phyloP scores from a whole-genome alignment of 2,113 vertebrate species.

The Machaerirhynchus nigripectus region DNA sequence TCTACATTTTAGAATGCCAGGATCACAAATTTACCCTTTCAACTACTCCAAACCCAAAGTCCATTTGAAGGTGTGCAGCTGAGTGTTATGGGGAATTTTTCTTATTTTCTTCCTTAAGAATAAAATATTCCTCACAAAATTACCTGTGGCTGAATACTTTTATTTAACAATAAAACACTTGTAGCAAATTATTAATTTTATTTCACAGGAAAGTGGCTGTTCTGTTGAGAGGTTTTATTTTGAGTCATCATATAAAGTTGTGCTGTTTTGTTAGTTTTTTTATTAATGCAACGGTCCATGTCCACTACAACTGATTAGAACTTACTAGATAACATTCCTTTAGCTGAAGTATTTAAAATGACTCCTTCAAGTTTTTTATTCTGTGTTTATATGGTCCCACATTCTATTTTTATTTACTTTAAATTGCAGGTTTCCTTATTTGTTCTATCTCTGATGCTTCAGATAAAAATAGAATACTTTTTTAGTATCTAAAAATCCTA shows the following conservation, averaged over 20 bases:
- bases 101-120: background rate
- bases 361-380: background rate
- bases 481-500: background rate
- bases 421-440: background rate
- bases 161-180: background rate
- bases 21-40: background rate
- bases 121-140: background rate
- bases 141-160: background rate
- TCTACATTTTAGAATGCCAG: background rate
- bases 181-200: background rate
- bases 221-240: background rate
- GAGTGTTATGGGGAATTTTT: background rate
- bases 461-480: background rate
- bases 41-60: background rate
- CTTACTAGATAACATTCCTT: background rate
- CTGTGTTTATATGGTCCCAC: background rate
- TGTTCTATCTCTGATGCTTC: background rate
- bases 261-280: background rate
- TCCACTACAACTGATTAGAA: background rate
- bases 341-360: background rate
- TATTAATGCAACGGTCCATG: background rate
- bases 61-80: background rate
- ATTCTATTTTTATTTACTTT: background rate
- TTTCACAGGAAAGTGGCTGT: background rate
- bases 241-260: background rate